Evolutionary conservation across 2,888 invertebrate genomes (phyloP).

Genomic region (Microctonus hyperodae): DNA sequence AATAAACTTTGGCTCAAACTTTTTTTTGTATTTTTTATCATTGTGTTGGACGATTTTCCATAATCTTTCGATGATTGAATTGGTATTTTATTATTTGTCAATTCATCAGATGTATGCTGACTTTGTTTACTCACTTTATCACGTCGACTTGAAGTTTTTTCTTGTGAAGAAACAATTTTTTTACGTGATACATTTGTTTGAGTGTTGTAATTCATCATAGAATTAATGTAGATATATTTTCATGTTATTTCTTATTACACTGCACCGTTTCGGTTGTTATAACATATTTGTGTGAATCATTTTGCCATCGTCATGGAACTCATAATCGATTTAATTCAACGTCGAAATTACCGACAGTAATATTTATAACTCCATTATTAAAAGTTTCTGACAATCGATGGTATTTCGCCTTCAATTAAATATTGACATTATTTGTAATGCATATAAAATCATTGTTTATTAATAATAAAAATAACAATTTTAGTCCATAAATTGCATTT

Average conservation of each 20-base stretch:
- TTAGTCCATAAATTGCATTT: no score
- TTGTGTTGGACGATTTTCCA: constrained; percentile 22
- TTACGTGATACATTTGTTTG: constrained; percentile 22
- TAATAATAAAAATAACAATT: no score
- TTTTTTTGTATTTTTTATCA: constrained; percentile 24
- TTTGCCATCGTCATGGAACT: constrained; percentile 12
- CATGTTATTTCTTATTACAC: not conserved
- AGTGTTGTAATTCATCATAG: constrained; percentile 12
- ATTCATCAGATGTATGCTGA: not conserved
- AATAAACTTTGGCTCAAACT: constrained; percentile 5
- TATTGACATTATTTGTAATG: no score
- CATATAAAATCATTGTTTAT: no score
- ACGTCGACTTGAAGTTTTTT: constrained; percentile 3
- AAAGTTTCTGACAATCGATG: no score
- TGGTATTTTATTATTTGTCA: constrained; percentile 3
- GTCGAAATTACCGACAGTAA: no score
- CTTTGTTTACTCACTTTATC: not conserved
- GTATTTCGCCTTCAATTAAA: no score
- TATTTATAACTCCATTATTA: no score
- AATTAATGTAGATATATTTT: not conserved
- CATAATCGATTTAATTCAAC: constrained; percentile 23
- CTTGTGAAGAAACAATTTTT: constrained; percentile 16
- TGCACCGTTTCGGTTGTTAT: not conserved
- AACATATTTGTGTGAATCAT: not conserved
- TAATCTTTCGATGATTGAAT: constrained; percentile 24